Conservation (phyloP, 2,113 vertebrate species). For the Tricholaema leucomelas region DNA sequence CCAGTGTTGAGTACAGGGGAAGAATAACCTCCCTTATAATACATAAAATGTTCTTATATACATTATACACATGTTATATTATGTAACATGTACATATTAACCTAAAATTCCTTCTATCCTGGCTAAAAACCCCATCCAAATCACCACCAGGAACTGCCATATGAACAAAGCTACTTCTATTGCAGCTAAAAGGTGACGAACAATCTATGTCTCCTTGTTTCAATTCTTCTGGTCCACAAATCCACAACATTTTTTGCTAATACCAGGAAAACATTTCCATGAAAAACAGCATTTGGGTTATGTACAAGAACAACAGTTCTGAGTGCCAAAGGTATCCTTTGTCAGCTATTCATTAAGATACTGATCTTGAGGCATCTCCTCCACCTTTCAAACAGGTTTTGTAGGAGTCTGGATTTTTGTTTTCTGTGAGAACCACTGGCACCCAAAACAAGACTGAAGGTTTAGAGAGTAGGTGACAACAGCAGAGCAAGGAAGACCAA, state of each 20-base stretch:
- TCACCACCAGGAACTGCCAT: neutral
- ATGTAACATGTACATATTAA: neutral
- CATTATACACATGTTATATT: neutral
- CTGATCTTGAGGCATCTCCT: neutral
- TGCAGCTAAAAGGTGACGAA: neutral
- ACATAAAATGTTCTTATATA: neutral
- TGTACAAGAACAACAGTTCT: fast-evolving
- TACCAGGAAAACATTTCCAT: neutral
- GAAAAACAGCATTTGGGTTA: neutral
- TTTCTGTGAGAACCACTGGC: neutral
- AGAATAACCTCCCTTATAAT: no score
- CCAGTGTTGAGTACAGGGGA: no score
- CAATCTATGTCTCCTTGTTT: neutral
- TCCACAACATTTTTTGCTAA: neutral
- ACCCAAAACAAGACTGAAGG: neutral
- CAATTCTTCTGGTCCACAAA: neutral
- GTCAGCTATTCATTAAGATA: neutral
- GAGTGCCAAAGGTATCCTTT: neutral
- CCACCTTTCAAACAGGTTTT: neutral
- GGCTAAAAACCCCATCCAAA: neutral
- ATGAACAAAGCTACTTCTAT: neutral
- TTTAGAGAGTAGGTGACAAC: neutral
- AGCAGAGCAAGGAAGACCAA: neutral
- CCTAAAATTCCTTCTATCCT: neutral
- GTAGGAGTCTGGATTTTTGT: neutral